These are phyloP conservation scores for Anoncus sp. DNA, from an alignment of 2,888 invertebrate genomes.

Conservation along the genomic window DNA sequence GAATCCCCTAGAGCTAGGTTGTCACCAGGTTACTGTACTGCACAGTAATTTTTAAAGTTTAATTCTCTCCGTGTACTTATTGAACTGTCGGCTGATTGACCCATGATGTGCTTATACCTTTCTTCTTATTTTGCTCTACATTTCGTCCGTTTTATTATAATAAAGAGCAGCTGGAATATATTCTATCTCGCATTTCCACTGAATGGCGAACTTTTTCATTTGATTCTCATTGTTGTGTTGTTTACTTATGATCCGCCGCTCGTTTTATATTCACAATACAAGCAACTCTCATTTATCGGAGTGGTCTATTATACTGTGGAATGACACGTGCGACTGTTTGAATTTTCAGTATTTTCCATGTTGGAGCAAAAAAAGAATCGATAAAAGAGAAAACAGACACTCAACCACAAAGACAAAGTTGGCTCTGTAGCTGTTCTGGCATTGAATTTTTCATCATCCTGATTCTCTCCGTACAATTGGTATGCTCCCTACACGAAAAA, in stretches of 20 bases:
- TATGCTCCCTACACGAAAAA: neutral
- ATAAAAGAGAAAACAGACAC: neutral
- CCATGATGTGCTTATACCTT: no score
- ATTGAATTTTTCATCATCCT: neutral
- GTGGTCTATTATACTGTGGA: neutral
- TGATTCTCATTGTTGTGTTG: neutral
- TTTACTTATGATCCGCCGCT: neutral
- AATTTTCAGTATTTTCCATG: neutral
- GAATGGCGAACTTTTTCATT: neutral
- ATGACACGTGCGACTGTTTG: conserved; percentile 4
- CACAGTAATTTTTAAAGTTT: no score
- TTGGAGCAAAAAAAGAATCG: neutral
- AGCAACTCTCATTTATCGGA: conserved; percentile 2
- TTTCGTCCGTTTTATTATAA: neutral
- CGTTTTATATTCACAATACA: neutral
- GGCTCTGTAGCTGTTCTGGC: neutral
- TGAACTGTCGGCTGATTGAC: no score
- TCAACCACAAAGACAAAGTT: neutral
- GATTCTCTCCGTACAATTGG: neutral
- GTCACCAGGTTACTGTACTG: no score
- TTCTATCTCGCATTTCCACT: neutral
- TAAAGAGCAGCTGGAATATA: neutral
- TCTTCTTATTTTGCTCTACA: no score
- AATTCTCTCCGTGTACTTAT: no score
- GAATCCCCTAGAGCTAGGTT: no score